A percentile compares a stretch with the other conserved stretches of the same genome.
phyloP scores from a whole-genome alignment of 2,113 vertebrate species.

The Atherinomorus stipes region DNA sequence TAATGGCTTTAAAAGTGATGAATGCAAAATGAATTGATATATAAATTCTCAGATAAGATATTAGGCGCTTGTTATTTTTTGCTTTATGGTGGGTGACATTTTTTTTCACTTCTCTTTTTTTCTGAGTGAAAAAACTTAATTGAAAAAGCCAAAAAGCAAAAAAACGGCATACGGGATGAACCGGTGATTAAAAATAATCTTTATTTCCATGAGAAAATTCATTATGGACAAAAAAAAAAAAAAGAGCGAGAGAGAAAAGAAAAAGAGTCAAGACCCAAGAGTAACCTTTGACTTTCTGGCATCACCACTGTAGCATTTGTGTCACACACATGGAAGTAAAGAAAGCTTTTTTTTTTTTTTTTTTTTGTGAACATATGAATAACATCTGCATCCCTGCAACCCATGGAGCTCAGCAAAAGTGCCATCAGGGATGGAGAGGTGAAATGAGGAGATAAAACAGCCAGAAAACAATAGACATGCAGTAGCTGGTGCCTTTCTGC shows the following conservation, averaged over 20 bases:
- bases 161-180: not conserved
- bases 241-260: too few species aligned
- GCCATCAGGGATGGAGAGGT: constrained; percentile 47
- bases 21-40: constrained; percentile 63
- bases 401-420: constrained; percentile 26
- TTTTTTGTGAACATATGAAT: constrained; percentile 68
- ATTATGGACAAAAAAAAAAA: constrained; percentile 28
- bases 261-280: constrained; percentile 35
- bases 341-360: too few species aligned
- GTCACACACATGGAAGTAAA: constrained; percentile 47
- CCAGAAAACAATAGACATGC: constrained; percentile 37
- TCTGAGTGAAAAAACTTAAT: not conserved
- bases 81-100: constrained; percentile 26
- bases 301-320: constrained; percentile 53
- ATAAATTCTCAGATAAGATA: constrained; percentile 52
- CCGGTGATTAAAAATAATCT: constrained; percentile 8
- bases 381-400: constrained; percentile 75
- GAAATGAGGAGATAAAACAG: constrained; percentile 59
- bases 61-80: constrained; percentile 54
- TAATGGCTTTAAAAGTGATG: constrained; percentile 69
- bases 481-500: constrained; percentile 43
- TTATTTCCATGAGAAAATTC: constrained; percentile 30
- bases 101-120: not conserved
- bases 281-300: constrained; percentile 64
- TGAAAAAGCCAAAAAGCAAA: too few species aligned